Evolutionary conservation across 2,113 vertebrate genomes (phyloP).

Genomic region (Neoarius graeffei): DNA sequence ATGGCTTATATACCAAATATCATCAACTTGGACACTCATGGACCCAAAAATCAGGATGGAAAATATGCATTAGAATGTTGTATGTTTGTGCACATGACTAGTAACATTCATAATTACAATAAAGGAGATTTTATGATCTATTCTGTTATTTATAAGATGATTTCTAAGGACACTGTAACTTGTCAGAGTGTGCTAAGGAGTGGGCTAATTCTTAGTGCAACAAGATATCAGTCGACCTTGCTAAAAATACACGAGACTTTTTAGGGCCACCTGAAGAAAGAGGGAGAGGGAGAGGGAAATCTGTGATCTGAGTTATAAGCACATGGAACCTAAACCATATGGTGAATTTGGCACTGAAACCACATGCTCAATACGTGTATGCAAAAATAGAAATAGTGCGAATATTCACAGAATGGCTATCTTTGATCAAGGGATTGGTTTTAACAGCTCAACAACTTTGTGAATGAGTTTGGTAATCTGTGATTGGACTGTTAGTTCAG

Average conservation of each 20-base stretch:
- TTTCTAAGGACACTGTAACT: neutral
- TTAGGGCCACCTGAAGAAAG: constrained; percentile 21
- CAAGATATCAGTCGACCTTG: constrained; percentile 24
- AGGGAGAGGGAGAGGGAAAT: neutral
- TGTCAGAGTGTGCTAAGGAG: neutral
- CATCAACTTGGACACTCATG: neutral
- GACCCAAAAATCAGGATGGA: neutral
- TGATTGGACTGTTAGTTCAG: neutral
- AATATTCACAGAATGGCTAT: neutral
- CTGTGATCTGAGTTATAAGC: neutral
- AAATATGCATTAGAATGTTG: neutral
- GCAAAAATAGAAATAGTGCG: neutral
- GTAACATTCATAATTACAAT: neutral
- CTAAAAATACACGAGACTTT: constrained; percentile 47
- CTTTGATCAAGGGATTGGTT: neutral
- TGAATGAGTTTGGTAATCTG: neutral
- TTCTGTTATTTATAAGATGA: neutral
- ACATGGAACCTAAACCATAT: neutral
- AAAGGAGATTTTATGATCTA: neutral
- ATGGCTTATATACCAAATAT: neutral
- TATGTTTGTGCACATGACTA: neutral
- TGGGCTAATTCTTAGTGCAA: constrained; percentile 15
- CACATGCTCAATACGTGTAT: neutral
- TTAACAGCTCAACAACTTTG: neutral
- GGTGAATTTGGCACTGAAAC: neutral